Base-by-base conservation (phyloP, 2,888 invertebrate species). In the Pollenia amentaria region DNA sequence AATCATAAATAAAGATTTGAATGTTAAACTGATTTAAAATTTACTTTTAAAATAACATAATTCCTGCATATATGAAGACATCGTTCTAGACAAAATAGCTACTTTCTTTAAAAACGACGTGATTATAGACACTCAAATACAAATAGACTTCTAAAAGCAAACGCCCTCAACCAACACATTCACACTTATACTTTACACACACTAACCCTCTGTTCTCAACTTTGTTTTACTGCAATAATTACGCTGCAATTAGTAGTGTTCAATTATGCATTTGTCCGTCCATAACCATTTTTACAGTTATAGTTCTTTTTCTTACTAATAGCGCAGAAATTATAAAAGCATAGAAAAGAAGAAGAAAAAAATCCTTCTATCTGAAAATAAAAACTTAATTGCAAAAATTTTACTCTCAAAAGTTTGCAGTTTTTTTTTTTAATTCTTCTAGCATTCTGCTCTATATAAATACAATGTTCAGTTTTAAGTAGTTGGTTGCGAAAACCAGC, bases 181-280 rank as follows among this genome's bases (percentile, higher is more conserved):
- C 51, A 11, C n/a, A 9, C 6, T 48, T 53, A 4, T 14, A 11
- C 18, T n/a, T 57, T 11, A 11, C 48, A 21, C 21, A 40, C 6
- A 10, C 3, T 8, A 18, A 42, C 10, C 3, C 55, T 14, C n/a
- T 18, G 40, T 57, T 70, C 72, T 70, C 48, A 64, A 80, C 75
- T 57, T 79, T 82, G 53, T 67, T 83, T 82, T 73, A 70, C 69
- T 67, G 87, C 84, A 83, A 87, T 85, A 88, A 87, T 88, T 88
- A 87, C 76, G 82, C 69, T 77, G 87, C 88, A 88, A 88, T 88
- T 88, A 88, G 88, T 69, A 83, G 78, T 78, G 82, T 85, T 87
- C 84, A 87, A 87, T 85, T 87, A 88, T 88, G 88, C 86, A 85
- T 85, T 79, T 79, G 82, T 75, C 48, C 57, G 78, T 83, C 75